Evolutionary conservation across 2,797 vertebrate genomes (phyloP), one percentile per base, ranked within the genome.

Genomic region (Tenualosa thibaudeaui): DNA sequence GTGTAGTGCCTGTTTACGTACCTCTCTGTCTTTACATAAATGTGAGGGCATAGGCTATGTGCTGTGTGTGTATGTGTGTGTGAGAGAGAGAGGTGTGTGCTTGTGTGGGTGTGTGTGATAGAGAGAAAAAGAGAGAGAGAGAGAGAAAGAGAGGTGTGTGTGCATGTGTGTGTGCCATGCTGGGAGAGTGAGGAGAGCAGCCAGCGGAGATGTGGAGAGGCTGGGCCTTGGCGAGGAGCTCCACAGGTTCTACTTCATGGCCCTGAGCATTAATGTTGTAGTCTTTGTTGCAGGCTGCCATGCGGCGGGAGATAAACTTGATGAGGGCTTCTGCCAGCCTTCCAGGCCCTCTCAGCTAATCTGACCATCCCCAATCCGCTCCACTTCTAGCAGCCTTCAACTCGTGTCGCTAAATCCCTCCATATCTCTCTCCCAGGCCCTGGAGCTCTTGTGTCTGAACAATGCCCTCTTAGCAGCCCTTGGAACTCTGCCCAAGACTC

Each of bases 171-270:
- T n/a, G 81, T 43, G 86, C 12, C 65, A 13, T 31, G 5, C 65
- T 71, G 65, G 60, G 86, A 85, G 84, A 46, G 86, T 62, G 86
- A 82, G 85, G 24, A 68, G 84, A 85, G 87, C n/a, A 85, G 85
- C 49, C 51, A 88, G 84, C 81, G 54, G 78, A 84, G 82, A 82
- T 84, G 86, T 84, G 60, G 82, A 58, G 82, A 58, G 83, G 84
- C 82, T 86, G 82, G 82, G 86, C 84, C 78, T 85, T 86, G 87
- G 88, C 81, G 62, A 40, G 71, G 87, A 86, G 87, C 89, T 88
- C 91, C 89, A 91, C 91, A 92, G 91, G 91, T 92, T 90, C 90
- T 90, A 88, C 88, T 88, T 89, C 83, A 88, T 84, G 89, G 90
- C 90, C 90, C 88, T 84, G 85, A 91, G 91, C 89, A 89, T 90